Evolutionary conservation across 2,797 vertebrate genomes (phyloP).

Genomic region (Apodemus agrarius): DNA sequence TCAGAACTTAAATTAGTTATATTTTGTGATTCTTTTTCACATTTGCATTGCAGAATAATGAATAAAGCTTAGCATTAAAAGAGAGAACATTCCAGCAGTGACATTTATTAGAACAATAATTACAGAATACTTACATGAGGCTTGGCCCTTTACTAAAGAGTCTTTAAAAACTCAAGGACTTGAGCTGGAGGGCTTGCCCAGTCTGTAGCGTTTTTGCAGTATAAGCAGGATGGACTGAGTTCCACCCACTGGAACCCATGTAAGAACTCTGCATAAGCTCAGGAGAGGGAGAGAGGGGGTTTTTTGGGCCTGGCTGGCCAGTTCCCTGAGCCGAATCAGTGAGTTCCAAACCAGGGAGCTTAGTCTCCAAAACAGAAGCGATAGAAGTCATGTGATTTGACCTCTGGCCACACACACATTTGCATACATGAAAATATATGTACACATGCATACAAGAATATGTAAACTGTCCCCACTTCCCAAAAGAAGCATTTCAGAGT

Average conservation of each 20-base stretch:
- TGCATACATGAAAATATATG: not conserved
- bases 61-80: not conserved
- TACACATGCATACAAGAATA: not conserved
- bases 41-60: not conserved
- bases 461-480: not conserved
- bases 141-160: not conserved
- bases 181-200: rapidly evolving
- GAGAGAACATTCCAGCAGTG: not conserved
- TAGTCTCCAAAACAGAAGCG: not conserved
- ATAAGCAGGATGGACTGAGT: not conserved
- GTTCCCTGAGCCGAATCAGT: not conserved
- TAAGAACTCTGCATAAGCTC: not conserved
- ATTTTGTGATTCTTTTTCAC: not conserved
- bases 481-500: not conserved
- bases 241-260: not conserved
- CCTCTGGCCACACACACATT: not conserved
- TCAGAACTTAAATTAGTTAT: not conserved
- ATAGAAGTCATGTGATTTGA: not conserved
- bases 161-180: not conserved
- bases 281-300: not conserved
- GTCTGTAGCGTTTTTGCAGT: not conserved
- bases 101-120: conserved; percentile 8
- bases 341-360: not conserved
- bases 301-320: too few species aligned
- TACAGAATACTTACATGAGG: not conserved